Evolutionary conservation across 2,888 invertebrate genomes (phyloP).

Genomic region (Zele albiditarsus): DNA sequence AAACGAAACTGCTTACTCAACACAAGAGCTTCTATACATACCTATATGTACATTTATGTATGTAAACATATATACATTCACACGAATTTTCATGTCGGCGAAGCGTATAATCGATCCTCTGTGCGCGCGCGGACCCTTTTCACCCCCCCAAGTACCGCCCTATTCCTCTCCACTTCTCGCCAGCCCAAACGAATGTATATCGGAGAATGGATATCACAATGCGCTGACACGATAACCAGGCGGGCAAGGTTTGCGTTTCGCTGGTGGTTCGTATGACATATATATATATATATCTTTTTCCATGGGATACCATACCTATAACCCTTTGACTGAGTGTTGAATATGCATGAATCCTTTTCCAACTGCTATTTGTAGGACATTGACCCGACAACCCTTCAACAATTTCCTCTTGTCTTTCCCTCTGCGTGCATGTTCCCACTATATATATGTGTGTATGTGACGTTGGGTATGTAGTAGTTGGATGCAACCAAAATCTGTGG

Average conservation of each 20-base stretch:
- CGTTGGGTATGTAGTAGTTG: not conserved
- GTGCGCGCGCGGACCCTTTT: slow-evolving; percentile 30
- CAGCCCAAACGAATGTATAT: slow-evolving; percentile 43
- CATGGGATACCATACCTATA: not conserved
- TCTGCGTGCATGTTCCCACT: not conserved
- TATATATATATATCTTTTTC: slow-evolving; percentile 14
- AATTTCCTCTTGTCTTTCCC: not conserved
- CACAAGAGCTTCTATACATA: slow-evolving; percentile 10
- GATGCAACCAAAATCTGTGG: slow-evolving; percentile 58
- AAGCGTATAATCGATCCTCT: slow-evolving; percentile 48
- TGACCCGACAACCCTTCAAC: slow-evolving; percentile 59
- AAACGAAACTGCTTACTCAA: slow-evolving; percentile 23
- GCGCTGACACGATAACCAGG: slow-evolving; percentile 52
- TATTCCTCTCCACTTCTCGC: not conserved
- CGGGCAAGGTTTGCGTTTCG: slow-evolving; percentile 51
- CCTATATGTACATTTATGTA: not conserved
- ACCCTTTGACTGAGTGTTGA: slow-evolving; percentile 47
- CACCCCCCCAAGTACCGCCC: not conserved
- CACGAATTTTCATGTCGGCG: slow-evolving; percentile 44
- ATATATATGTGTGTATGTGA: not conserved
- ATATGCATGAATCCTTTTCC: slow-evolving; percentile 63
- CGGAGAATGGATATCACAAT: slow-evolving; percentile 50
- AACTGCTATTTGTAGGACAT: slow-evolving; percentile 64
- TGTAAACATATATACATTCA: not conserved
- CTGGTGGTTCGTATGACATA: slow-evolving; percentile 23